A percentile compares a stretch with the other conserved stretches of the same genome.
Evolutionary conservation across 2,888 invertebrate genomes (phyloP).

Genomic region (Ryuthela nishihirai): DNA sequence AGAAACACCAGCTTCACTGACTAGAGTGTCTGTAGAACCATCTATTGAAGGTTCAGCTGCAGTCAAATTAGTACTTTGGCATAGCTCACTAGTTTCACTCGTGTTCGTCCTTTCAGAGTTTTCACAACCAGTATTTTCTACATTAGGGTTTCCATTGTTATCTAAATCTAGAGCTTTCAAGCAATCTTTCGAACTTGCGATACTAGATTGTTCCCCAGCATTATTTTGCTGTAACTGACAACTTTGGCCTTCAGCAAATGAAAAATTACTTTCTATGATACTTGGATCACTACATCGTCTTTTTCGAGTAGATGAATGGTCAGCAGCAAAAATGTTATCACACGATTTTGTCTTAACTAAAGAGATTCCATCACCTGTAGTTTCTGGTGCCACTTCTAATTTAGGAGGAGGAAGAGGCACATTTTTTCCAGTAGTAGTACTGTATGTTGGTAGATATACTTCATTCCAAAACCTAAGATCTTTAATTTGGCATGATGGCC

Average conservation of each 20-base stretch:
- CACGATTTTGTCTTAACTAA: constrained; percentile 80
- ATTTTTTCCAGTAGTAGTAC: constrained; percentile 2
- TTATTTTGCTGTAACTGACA: no score
- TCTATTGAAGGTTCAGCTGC: constrained; percentile 47
- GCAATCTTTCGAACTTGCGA: no score
- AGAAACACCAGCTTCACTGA: constrained; percentile 43
- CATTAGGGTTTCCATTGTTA: no score
- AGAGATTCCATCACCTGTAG: constrained; percentile 6
- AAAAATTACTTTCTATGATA: constrained; percentile 61
- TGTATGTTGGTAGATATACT: constrained; percentile 65
- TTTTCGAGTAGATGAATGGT: constrained; percentile 56
- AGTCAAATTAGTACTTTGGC: constrained; percentile 7
- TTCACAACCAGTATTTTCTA: no score
- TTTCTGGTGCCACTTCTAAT: constrained; percentile 2
- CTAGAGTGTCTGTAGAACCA: constrained; percentile 59
- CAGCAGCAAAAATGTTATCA: constrained; percentile 70
- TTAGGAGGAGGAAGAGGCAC: constrained; percentile 43
- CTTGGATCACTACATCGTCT: constrained; percentile 82
- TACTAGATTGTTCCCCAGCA: no score
- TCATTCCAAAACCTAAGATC: constrained; percentile 79
- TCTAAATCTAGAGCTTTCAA: no score
- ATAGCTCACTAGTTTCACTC: no score
- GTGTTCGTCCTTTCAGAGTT: constrained; percentile 12
- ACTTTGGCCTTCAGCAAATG: no score
- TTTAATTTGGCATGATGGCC: constrained; percentile 79